Evolutionary conservation across 2,113 vertebrate genomes (phyloP).

Genomic region (Cryptoleucopteryx plumbea): DNA sequence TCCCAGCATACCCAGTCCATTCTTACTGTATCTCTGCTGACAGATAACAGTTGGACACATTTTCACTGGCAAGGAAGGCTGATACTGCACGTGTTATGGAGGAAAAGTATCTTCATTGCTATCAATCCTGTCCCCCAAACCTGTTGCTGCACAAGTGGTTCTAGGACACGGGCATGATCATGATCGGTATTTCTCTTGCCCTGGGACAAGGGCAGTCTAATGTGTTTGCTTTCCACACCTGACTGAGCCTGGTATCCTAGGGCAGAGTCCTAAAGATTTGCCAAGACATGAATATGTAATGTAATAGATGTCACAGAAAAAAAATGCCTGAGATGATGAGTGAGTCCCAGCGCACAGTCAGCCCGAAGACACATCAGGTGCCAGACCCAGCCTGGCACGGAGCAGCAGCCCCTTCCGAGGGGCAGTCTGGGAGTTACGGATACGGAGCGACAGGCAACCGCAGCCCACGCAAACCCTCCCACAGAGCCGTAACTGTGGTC

Average conservation of each 20-base stretch:
- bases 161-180: neutral
- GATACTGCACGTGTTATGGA: neutral
- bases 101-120: neutral
- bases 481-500: no score
- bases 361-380: neutral
- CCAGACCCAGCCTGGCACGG: neutral
- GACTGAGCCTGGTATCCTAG: neutral
- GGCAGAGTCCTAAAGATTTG: neutral
- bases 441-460: neutral
- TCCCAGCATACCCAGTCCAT: neutral
- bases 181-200: neutral
- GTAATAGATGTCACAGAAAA: neutral
- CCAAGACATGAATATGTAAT: no score
- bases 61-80: neutral
- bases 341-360: neutral
- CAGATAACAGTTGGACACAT: neutral
- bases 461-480: neutral
- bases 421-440: neutral
- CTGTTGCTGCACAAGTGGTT: neutral
- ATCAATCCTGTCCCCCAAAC: neutral
- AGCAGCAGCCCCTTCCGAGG: neutral
- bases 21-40: neutral
- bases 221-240: neutral
- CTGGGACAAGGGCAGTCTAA: no score
- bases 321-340: neutral